Conservation (phyloP, 2,113 vertebrate genomes). For the Apteryx owenii region DNA sequence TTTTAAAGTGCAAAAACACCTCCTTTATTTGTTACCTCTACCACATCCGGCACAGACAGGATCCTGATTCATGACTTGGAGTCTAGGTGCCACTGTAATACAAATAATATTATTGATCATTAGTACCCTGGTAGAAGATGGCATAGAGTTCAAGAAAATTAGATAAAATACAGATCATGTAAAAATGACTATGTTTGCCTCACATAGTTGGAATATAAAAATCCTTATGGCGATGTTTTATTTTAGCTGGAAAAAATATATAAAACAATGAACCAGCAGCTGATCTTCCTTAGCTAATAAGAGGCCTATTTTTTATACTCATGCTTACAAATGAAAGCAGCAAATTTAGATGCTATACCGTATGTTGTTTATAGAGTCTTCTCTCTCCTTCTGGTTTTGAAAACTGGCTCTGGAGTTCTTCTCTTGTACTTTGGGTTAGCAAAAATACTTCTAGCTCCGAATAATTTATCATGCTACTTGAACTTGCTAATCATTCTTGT, state of each 20-base stretch:
- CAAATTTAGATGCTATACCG: rapidly evolving
- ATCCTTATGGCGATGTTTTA: background rate
- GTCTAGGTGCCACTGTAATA: background rate
- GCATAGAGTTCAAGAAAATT: background rate
- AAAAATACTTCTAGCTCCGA: background rate
- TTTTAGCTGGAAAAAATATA: background rate
- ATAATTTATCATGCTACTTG: background rate
- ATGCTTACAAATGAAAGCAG: background rate
- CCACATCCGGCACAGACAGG: background rate
- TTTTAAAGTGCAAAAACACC: background rate
- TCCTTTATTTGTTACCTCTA: background rate
- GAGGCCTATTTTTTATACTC: background rate
- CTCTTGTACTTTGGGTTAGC: background rate
- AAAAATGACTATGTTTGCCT: background rate
- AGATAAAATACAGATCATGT: background rate
- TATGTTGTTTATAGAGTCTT: background rate
- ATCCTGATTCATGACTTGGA: background rate
- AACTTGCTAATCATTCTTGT: background rate
- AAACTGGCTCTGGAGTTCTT: background rate
- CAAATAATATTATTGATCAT: background rate
- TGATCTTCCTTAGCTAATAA: background rate
- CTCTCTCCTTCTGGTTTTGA: background rate
- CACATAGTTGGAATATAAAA: background rate
- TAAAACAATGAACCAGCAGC: background rate
- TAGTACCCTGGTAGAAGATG: background rate